Percentiles rank a stretch among this genome's conserved stretches.
These are phyloP conservation scores for Mongoloraphidia duomilia DNA, from an alignment of 2,888 invertebrate genomes.

Conservation along the genomic window DNA sequence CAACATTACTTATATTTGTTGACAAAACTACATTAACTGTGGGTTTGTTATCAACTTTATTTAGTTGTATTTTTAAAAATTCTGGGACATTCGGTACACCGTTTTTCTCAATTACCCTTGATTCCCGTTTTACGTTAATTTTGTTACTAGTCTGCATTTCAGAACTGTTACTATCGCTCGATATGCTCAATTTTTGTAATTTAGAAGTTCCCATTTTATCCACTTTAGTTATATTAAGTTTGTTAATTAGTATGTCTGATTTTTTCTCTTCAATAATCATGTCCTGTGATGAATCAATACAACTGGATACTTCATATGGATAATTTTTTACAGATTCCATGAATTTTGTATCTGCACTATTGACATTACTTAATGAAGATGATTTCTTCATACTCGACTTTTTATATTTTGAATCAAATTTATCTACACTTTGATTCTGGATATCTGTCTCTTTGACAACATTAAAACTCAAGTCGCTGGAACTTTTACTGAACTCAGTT, in stretches of 20 bases:
- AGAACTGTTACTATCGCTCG: slow-evolving; percentile 12
- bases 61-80: slow-evolving; percentile 54
- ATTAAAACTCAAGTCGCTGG: background rate
- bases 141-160: slow-evolving; percentile 42
- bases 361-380: slow-evolving; percentile 41
- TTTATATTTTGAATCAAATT: background rate
- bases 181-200: slow-evolving; percentile 9
- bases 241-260: background rate
- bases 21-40: slow-evolving; percentile 49
- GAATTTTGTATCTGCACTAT: slow-evolving; percentile 34
- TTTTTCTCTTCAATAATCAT: no score
- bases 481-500: slow-evolving; percentile 25
- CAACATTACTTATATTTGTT: slow-evolving; percentile 32
- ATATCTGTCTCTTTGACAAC: background rate
- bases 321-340: slow-evolving; percentile 4
- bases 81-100: slow-evolving; percentile 37
- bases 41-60: slow-evolving; percentile 50
- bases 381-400: slow-evolving; percentile 20
- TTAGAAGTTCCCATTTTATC: slow-evolving; percentile 12
- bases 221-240: slow-evolving; percentile 1
- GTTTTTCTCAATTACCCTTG: slow-evolving; percentile 28
- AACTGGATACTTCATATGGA: background rate
- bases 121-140: slow-evolving; percentile 40
- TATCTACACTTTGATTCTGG: background rate
- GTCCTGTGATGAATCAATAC: no score